Percentiles rank a stretch among this genome's conserved stretches.
Conservation (phyloP, 2,113 vertebrate species). For the Pituophis catenifer region DNA sequence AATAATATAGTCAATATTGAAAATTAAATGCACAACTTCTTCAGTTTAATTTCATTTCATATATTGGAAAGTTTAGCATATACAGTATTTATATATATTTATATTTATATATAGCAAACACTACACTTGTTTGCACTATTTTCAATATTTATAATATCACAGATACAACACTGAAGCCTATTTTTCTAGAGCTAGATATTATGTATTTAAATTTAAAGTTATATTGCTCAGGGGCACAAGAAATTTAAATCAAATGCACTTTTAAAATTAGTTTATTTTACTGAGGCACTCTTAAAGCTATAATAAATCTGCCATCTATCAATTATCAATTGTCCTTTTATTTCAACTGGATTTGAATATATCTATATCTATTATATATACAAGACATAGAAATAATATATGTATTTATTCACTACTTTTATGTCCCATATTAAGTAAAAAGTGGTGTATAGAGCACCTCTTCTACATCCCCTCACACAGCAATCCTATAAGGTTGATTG, state of each 20-base stretch:
- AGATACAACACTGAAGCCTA: neutral
- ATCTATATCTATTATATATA: conserved; percentile 24
- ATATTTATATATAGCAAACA: conserved; percentile 2
- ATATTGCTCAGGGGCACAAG: neutral
- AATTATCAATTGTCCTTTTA: conserved; percentile 8
- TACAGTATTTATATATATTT: conserved; percentile 28
- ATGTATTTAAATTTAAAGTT: neutral
- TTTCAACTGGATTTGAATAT: conserved; percentile 36
- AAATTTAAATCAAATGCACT: conserved; percentile 35
- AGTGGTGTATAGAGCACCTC: neutral
- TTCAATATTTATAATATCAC: neutral
- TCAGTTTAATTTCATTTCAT: neutral
- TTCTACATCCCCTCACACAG: neutral
- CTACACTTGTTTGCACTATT: neutral
- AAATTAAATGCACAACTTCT: conserved; percentile 12
- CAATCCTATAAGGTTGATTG: neutral
- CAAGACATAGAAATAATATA: conserved; percentile 25
- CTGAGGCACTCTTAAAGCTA: conserved; percentile 24
- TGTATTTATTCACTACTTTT: neutral
- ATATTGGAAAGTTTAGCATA: conserved; percentile 26
- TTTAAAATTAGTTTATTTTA: conserved; percentile 44
- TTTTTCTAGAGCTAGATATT: neutral
- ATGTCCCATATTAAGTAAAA: neutral
- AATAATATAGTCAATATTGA: neutral
- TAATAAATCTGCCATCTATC: neutral